These are phyloP conservation scores for Pterocles orientalis DNA, from an alignment of 2,113 vertebrate genomes.

Conservation along the genomic window DNA sequence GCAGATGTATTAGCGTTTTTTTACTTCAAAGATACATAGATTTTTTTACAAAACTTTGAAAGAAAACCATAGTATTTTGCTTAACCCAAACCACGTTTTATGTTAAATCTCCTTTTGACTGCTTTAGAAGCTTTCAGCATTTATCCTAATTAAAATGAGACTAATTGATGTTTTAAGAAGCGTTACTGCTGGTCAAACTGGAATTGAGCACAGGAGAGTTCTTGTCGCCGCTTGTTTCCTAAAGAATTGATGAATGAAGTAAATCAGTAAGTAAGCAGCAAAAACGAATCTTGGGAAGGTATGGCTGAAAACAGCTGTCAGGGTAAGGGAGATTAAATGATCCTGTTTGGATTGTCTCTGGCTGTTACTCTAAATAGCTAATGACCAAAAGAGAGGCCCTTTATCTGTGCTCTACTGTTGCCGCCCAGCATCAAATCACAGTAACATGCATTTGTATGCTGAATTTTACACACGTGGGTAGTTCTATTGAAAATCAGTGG, in stretches of 20 bases:
- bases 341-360: background rate
- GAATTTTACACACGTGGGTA: background rate
- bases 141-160: background rate
- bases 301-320: background rate
- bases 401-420: background rate
- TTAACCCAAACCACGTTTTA: background rate
- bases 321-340: background rate
- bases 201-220: background rate
- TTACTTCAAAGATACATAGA: background rate
- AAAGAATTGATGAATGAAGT: background rate
- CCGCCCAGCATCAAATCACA: background rate
- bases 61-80: background rate
- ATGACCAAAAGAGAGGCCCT: background rate
- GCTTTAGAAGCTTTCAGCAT: background rate
- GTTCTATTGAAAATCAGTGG: conserved; percentile 5
- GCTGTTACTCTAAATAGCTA: background rate
- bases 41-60: background rate
- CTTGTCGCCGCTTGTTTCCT: background rate
- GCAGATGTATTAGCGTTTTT: background rate
- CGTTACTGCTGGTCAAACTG: background rate
- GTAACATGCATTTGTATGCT: background rate
- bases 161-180: background rate
- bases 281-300: background rate
- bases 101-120: background rate
- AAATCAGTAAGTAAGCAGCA: background rate